Evolutionary conservation across 2,113 vertebrate species (phyloP), one percentile per base, ranked within the genome.

Genomic region (Struthio camelus): DNA sequence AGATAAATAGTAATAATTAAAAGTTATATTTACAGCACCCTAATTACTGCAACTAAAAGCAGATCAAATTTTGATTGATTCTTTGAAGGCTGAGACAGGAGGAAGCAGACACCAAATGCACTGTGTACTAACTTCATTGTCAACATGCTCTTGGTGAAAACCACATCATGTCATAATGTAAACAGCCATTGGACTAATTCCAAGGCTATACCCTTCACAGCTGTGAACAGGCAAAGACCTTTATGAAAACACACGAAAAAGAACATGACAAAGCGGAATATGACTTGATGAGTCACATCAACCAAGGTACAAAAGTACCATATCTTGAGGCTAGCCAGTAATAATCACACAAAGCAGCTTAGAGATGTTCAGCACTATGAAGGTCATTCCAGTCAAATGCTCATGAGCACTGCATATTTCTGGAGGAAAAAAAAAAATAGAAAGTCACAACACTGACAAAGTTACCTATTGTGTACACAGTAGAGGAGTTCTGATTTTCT

Each of bases 171-270:
- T 44, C 48, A 73, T 56, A 65, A 72, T 27, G 36, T 56, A 87
- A 96, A 82, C 48, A 73, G 82, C 5, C 23, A 70, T 53, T 92
- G 82, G 44, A 70, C 48, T 65, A 12, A 18, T 80, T 88, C 83
- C 96, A 93, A 95, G 93, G 64, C 92, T 73, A 61, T 51, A 83
- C 80, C 54, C 69, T 92, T 91, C 90, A 86, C 72, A 94, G 72
- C 85, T 92, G 79, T 69, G 83, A 93, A 73, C 14, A 88, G 50
- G 53, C 23, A 94, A 83, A 58, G 27, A 80, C 69, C 50, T 86
- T 24, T 53, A 73, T 6, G 36, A 81, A 94, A 93, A 80, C 9
- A 36, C 30, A 83, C 23, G 71, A 70, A 76, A 50, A 9, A 54
- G 14, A 15, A 46, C 28, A 16, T 7, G 36, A 64, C 71, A 80